phyloP scores from a whole-genome alignment of 1,140 invertebrate species.

The Mactra quadrangularis region DNA sequence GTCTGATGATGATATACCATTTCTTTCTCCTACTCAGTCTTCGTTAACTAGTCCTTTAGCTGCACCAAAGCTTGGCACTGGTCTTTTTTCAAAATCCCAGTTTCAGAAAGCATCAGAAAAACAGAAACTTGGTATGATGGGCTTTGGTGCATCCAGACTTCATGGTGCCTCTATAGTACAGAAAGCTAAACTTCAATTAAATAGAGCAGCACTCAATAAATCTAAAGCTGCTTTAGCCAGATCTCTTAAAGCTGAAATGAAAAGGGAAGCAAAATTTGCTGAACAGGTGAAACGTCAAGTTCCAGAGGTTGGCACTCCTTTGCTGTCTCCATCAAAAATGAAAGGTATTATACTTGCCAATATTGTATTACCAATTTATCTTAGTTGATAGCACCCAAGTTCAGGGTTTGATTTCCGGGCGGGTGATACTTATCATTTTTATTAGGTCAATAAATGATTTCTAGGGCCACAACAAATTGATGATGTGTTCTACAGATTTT shows the following conservation, averaged over 20 bases:
- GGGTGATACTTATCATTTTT: too few relatives aligned
- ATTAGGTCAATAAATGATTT: too few relatives aligned
- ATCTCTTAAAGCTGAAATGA: conserved; percentile 81
- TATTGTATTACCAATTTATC: too few relatives aligned
- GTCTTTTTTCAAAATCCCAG: conserved; percentile 62
- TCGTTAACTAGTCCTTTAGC: conserved; percentile 62
- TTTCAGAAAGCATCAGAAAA: conserved; percentile 50
- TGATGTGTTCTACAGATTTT: too few relatives aligned
- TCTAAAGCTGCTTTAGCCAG: conserved; percentile 80
- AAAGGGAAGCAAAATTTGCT: conserved; percentile 75
- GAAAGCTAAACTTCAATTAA: conserved; percentile 81
- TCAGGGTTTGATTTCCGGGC: not conserved
- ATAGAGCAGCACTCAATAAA: conserved; percentile 76
- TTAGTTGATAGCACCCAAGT: too few relatives aligned
- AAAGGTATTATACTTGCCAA: too few relatives aligned
- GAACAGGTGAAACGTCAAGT: conserved; percentile 19
- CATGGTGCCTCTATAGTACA: conserved; percentile 70
- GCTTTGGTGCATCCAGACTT: conserved; percentile 16
- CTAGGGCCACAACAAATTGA: too few relatives aligned
- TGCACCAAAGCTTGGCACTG: conserved; percentile 68
- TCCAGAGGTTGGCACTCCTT: not conserved
- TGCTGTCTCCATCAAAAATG: not conserved
- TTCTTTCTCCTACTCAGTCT: conserved; percentile 43
- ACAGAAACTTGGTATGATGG: conserved; percentile 38
- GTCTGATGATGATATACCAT: conserved; percentile 40